A percentile compares a stretch with the other conserved stretches of the same genome.
Evolutionary conservation across 2,888 invertebrate species (phyloP).

Genomic region (Drosophila kuntzei): DNA sequence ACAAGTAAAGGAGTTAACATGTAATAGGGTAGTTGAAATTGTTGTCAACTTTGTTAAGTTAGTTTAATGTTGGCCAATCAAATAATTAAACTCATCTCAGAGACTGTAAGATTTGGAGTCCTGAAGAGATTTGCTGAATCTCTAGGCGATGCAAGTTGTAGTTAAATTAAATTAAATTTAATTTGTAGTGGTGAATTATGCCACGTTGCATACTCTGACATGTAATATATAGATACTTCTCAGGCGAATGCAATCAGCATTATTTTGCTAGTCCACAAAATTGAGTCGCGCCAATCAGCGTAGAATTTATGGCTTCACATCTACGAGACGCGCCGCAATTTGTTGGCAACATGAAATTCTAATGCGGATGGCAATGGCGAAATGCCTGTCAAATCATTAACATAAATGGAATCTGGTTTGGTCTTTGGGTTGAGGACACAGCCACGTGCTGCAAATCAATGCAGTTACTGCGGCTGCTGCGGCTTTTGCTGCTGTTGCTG

Average conservation of each 20-base stretch:
- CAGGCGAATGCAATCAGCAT: constrained; percentile 39
- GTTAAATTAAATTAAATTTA: constrained; percentile 3
- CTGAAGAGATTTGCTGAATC: neutral
- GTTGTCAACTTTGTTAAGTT: neutral
- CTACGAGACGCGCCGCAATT: constrained; percentile 35
- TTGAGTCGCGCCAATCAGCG: constrained; percentile 50
- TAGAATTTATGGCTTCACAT: constrained; percentile 52
- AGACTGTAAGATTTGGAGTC: neutral
- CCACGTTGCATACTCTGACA: neutral
- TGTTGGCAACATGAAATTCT: constrained; percentile 44
- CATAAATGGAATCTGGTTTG: constrained; percentile 67
- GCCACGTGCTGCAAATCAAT: constrained; percentile 68
- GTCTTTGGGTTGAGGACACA: neutral
- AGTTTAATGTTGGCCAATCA: too few relatives aligned
- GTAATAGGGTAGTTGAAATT: too few relatives aligned
- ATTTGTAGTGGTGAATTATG: neutral
- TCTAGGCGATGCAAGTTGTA: neutral
- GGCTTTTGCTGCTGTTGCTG: neutral
- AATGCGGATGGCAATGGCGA: constrained; percentile 49
- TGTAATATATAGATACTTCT: constrained; percentile 14
- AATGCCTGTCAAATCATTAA: constrained; percentile 60
- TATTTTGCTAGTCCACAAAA: constrained; percentile 21
- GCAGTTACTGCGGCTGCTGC: constrained; percentile 48
- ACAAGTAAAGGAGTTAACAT: too few relatives aligned
- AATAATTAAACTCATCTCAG: neutral